Base-by-base conservation (phyloP, 2,888 invertebrate species). In the Nephrotoma guestfalica region DNA sequence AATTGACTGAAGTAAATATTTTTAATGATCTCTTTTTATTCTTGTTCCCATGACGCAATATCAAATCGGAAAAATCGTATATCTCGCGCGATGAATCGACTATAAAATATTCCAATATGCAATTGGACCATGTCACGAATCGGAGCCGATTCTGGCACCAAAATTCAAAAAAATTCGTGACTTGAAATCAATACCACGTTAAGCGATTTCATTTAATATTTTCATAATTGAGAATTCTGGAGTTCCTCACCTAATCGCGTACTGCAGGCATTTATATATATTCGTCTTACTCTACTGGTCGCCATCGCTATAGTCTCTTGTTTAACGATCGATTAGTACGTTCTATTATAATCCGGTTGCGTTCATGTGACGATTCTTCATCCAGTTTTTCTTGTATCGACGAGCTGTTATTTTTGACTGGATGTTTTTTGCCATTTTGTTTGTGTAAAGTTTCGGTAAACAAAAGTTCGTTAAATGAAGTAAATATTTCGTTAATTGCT, bases 61-160 rank as follows among this genome's bases (percentile, higher is more conserved):
- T 93, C 0, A 94, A 90, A 87, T 95, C 93, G 0, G 97, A 94
- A 9, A 98, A 90, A 88, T 97, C 96, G 89, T 96, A 96, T 96
- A 98, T 98, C 40, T 94, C 92, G 0, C 92, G 89, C 0, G 97
- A 97, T 6, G 94, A 92, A 89, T 99, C 99, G 0, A 98, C 96
- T 90, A 96, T 96, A 88, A 95, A 95, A 90, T 96, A 96, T 91
- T 99, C 98, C 89, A 93, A 94, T 43, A 98, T 93, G 30, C 93
- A 90, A 0, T 93, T 91, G 7, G 93, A 92, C 97, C 97, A 99
- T 15, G 93, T 92, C 98, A 98, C 86, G 95, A 94, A 0, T 94
- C 96, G 0, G 96, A 96, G 0, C 98, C 98, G 4, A 97, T 92
- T 0, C 99, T 99, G 5, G 98, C 97, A 0, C 98, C 99, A 91